Evolutionary conservation across 2,113 vertebrate species (phyloP).

Genomic region (Passer montanus): DNA sequence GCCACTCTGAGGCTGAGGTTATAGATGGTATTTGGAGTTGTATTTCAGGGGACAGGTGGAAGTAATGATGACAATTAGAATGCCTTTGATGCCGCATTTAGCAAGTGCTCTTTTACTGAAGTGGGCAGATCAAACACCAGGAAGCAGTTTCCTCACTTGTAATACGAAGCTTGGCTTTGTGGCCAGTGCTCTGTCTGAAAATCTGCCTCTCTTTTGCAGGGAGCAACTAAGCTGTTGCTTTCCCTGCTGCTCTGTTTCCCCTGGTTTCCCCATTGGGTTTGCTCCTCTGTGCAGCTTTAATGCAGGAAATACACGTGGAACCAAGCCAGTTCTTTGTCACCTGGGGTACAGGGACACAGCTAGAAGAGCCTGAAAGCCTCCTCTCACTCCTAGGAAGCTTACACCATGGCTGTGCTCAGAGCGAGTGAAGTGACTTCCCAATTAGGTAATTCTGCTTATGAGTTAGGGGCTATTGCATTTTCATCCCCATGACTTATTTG

Average conservation of each 20-base stretch:
- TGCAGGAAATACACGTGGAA: not conserved
- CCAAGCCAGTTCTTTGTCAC: not conserved
- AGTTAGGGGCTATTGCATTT: not conserved
- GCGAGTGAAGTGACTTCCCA: not conserved
- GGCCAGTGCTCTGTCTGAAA: not conserved
- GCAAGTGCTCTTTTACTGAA: not conserved
- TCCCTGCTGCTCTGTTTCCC: not conserved
- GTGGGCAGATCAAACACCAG: slow-evolving; percentile 39
- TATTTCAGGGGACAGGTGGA: slow-evolving; percentile 54
- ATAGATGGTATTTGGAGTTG: slow-evolving; percentile 1
- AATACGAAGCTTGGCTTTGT: not conserved
- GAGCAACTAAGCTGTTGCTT: not conserved
- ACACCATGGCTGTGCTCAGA: not conserved
- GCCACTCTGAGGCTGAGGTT: not conserved
- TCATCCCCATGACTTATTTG: not conserved
- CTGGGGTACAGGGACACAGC: not conserved
- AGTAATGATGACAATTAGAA: slow-evolving; percentile 24
- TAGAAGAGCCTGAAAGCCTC: not conserved
- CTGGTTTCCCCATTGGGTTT: not conserved
- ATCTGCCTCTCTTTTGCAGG: not conserved
- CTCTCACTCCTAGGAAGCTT: not conserved
- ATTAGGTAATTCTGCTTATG: not conserved
- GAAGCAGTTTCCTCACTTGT: not conserved
- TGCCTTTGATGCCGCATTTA: slow-evolving; percentile 46
- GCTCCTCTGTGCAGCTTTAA: not conserved